A percentile compares a stretch with the other conserved stretches of the same genome.
These are phyloP conservation scores for Callithrix jacchus DNA, from an alignment of 2,113 vertebrate genomes.

Conservation along the genomic window DNA sequence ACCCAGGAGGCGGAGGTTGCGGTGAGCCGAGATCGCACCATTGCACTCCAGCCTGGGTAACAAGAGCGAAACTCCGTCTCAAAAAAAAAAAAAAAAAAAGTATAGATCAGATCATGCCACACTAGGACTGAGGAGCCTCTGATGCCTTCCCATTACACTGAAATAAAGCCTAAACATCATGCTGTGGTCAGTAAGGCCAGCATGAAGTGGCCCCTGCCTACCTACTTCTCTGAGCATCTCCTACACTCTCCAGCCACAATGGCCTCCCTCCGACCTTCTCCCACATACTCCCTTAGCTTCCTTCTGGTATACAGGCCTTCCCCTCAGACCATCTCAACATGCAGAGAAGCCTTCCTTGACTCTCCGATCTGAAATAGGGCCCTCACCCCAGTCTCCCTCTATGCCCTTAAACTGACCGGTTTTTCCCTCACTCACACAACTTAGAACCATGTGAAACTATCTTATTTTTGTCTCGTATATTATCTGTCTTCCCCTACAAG, in stretches of 20 bases:
- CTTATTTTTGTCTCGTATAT: background rate
- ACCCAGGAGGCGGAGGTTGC: too few relatives aligned
- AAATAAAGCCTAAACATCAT: background rate
- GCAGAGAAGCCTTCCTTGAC: background rate
- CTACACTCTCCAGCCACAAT: background rate
- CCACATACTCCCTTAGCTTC: background rate
- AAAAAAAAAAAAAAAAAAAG: too few relatives aligned
- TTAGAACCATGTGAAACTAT: background rate
- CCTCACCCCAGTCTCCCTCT: background rate
- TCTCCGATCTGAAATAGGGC: background rate
- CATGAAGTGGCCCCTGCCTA: background rate
- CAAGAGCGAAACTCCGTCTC: too few relatives aligned
- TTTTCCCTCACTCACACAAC: background rate
- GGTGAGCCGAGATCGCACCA: too few relatives aligned
- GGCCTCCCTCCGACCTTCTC: background rate
- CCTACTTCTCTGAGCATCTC: background rate
- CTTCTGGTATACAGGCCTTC: background rate
- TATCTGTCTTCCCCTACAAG: background rate
- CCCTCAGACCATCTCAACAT: background rate
- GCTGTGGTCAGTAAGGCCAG: background rate
- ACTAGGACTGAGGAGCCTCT: background rate
- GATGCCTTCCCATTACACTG: background rate
- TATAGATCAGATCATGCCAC: background rate
- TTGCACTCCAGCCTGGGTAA: too few relatives aligned
- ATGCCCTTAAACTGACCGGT: background rate